These are phyloP conservation scores for Oeneis ivallda DNA, from an alignment of 2,888 invertebrate genomes.

Conservation along the genomic window DNA sequence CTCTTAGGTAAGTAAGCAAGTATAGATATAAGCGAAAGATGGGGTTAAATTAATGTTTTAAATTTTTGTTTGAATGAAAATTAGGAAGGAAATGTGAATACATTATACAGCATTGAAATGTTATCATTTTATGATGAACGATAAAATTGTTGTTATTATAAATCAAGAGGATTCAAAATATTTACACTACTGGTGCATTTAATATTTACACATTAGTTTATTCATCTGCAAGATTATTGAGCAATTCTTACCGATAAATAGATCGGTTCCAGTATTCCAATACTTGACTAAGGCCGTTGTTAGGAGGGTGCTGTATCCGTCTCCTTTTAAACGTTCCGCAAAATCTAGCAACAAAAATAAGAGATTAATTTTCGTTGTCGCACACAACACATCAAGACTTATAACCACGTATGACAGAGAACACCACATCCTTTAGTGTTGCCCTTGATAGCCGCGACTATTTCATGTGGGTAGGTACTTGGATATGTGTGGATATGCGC, in stretches of 20 bases:
- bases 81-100: too few species aligned
- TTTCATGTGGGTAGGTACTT: too few species aligned
- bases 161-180: neutral
- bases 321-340: neutral
- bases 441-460: too few species aligned
- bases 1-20: conserved; percentile 56
- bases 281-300: neutral
- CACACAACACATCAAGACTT: neutral
- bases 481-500: too few species aligned
- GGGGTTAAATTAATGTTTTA: neutral
- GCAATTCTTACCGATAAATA: neutral
- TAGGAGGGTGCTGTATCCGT: neutral
- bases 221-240: neutral
- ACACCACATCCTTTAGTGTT: too few species aligned
- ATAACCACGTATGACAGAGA: too few species aligned
- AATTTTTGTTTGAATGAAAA: too few species aligned
- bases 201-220: neutral
- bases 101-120: neutral
- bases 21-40: neutral
- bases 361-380: neutral
- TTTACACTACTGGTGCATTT: neutral
- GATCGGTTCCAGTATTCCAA: neutral
- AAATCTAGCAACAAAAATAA: neutral
- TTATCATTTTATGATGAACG: neutral
- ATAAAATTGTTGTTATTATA: too few species aligned